phyloP scores from a whole-genome alignment of 2,888 invertebrate species.

The Torymus auratus region DNA sequence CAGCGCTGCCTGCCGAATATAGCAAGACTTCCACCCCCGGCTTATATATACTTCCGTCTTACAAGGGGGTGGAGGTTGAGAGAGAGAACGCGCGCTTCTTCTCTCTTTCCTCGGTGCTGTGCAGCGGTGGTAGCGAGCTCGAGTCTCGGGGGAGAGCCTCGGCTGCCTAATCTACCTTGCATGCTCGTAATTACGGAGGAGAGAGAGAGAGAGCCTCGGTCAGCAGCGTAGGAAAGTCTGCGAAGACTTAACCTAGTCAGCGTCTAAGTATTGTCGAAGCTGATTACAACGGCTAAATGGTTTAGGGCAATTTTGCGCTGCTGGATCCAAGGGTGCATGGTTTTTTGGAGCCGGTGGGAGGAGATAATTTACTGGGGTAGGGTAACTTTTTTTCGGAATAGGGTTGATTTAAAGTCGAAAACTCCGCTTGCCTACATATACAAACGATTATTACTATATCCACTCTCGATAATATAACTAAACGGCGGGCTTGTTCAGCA shows the following conservation, averaged over 20 bases:
- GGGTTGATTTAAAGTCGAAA: too few species aligned
- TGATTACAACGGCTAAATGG: constrained; percentile 57
- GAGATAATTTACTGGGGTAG: constrained; percentile 7
- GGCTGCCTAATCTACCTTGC: constrained; percentile 58
- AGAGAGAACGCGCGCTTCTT: neutral
- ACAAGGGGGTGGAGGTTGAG: constrained; percentile 42
- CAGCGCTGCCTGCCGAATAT: constrained; percentile 62
- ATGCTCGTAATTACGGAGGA: constrained; percentile 57
- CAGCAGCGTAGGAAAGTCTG: constrained; percentile 26
- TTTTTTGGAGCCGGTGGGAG: neutral
- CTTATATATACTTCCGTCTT: constrained; percentile 56
- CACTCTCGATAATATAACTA: too few species aligned
- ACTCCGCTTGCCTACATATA: too few species aligned
- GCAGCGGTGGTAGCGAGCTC: constrained; percentile 46
- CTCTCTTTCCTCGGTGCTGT: constrained; percentile 15
- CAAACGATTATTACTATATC: too few species aligned
- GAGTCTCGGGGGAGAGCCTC: constrained; percentile 45
- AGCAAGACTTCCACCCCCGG: constrained; percentile 35
- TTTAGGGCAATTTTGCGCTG: constrained; percentile 46
- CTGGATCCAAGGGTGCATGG: neutral
- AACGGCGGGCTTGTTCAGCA: too few species aligned
- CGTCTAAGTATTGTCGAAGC: constrained; percentile 56
- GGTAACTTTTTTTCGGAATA: too few species aligned
- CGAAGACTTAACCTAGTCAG: constrained; percentile 57
- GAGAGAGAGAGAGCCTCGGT: constrained; percentile 35